Evolutionary conservation across 2,888 invertebrate genomes (phyloP).

Genomic region (Steromphala cineraria): DNA sequence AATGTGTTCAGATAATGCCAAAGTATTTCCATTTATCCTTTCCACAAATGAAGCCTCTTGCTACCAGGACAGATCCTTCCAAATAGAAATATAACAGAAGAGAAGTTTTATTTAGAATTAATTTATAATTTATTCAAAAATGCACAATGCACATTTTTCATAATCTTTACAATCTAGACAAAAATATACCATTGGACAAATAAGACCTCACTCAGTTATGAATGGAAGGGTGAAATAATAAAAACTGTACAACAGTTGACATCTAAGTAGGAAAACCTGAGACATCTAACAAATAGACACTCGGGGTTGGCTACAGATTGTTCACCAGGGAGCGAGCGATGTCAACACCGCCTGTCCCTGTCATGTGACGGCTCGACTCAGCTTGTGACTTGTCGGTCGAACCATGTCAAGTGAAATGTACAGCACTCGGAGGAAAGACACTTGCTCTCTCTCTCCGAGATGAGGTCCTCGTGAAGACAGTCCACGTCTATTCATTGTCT

Average conservation of each 20-base stretch:
- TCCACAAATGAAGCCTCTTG: too few relatives aligned
- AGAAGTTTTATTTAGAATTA: not conserved
- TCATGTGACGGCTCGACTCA: not conserved
- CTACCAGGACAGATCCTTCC: not conserved
- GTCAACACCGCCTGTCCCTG: not conserved
- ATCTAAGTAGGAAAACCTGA: slow-evolving; percentile 26
- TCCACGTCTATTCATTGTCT: too few relatives aligned
- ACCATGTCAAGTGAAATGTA: not conserved
- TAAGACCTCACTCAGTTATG: not conserved
- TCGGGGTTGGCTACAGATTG: not conserved
- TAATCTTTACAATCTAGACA: slow-evolving; percentile 60
- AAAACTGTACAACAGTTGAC: slow-evolving; percentile 31
- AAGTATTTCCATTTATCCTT: too few relatives aligned
- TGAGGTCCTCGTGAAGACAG: too few relatives aligned
- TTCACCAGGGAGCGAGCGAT: too few relatives aligned
- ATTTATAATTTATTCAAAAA: slow-evolving; percentile 48
- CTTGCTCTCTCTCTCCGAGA: too few relatives aligned
- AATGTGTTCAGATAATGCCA: too few relatives aligned
- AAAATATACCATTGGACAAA: slow-evolving; percentile 43
- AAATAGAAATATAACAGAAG: not conserved
- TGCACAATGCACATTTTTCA: slow-evolving; percentile 60
- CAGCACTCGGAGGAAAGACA: not conserved
- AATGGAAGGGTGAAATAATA: slow-evolving; percentile 26
- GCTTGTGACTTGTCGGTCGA: not conserved
- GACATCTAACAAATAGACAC: slow-evolving; percentile 24